Conservation (phyloP, 2,888 invertebrate genomes). For the Morpho helenor region DNA sequence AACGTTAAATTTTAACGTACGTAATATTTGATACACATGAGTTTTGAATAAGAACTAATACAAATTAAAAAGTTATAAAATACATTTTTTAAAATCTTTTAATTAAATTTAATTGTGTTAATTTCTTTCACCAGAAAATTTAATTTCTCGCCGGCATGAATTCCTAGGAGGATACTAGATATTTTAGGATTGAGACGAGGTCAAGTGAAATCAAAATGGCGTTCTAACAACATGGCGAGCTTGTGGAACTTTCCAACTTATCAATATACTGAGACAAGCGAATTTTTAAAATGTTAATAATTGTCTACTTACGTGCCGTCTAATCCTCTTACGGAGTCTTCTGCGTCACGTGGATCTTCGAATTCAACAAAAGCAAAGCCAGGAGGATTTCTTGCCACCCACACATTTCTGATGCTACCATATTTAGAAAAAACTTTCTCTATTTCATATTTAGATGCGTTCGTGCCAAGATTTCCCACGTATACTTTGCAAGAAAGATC, state of each 20-base stretch:
- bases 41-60: too few relatives aligned
- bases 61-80: too few relatives aligned
- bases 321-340: conserved; percentile 89
- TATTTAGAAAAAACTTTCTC: conserved; percentile 93
- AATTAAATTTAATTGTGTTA: too few relatives aligned
- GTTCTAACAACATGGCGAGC: conserved; percentile 20
- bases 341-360: conserved; percentile 93
- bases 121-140: too few relatives aligned
- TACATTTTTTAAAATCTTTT: too few relatives aligned
- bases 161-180: too few relatives aligned
- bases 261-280: conserved; percentile 3
- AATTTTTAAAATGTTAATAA: background rate
- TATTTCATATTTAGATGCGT: conserved; percentile 93
- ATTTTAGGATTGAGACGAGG: background rate
- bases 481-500: conserved; percentile 94
- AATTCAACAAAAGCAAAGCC: conserved; percentile 95
- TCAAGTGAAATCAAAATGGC: conserved; percentile 27
- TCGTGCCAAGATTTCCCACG: conserved; percentile 94
- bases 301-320: conserved; percentile 81
- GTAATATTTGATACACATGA: too few relatives aligned
- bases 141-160: too few relatives aligned
- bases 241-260: background rate
- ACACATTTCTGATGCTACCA: conserved; percentile 93
- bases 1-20: too few relatives aligned
- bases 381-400: conserved; percentile 96